Conservation (phyloP, 1,140 invertebrate genomes). For the Matsumurasca onukii region DNA sequence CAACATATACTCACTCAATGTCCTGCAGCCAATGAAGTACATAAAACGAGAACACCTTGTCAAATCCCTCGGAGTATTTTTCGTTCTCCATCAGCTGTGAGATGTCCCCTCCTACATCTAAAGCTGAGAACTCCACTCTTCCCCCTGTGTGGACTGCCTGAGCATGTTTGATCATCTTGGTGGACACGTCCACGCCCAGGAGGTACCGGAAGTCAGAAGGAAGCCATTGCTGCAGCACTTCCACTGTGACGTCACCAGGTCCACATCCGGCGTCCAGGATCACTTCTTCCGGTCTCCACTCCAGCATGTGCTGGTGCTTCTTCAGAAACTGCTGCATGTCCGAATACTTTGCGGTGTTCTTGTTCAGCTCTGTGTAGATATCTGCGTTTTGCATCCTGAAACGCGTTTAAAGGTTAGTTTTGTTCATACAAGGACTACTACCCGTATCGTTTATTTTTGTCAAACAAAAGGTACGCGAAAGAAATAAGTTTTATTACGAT, state of each 20-base stretch:
- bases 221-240: neutral
- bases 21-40: constrained; percentile 10
- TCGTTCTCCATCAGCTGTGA: neutral
- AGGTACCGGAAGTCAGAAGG: neutral
- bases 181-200: constrained; percentile 1
- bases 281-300: neutral
- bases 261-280: constrained; percentile 20
- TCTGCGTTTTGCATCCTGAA: constrained; percentile 17
- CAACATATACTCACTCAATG: neutral
- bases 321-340: neutral
- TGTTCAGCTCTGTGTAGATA: neutral
- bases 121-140: neutral
- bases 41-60: constrained; percentile 17
- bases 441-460: too few relatives aligned
- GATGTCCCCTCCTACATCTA: neutral
- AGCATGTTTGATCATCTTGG: neutral
- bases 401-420: too few relatives aligned
- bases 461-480: too few relatives aligned
- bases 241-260: neutral
- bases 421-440: too few relatives aligned
- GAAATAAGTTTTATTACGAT: too few relatives aligned
- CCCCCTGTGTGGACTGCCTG: neutral
- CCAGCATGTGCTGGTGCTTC: neutral
- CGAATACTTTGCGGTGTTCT: neutral
- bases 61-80: neutral